Evolutionary conservation across 1,140 invertebrate species (phyloP), one percentile per base, ranked within the genome.

Genomic region (Cotesia glomerata): DNA sequence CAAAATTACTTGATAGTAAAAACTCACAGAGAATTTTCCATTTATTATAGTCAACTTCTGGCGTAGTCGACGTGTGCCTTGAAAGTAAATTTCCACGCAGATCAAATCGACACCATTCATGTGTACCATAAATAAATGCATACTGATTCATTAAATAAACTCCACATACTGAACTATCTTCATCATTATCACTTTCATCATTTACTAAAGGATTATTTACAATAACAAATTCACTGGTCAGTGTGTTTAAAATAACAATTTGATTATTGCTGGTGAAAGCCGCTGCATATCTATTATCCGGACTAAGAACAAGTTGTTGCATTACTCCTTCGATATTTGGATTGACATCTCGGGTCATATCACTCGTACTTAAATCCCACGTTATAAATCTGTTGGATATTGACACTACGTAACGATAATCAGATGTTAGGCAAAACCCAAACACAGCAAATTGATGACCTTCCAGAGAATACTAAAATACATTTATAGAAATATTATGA

Each of bases 401-500:
- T 5, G 97, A 98, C 0, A 99, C 94, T 56, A 99, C 93, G 85
- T 98, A 97, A 59, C 96, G 93, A 70, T 93, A 94, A 88, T 99
- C 97, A 0, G 95, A 93, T 0, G 96, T 98, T 8, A 98, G 85
- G 58, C 92, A 93, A 77, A 99, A 97, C 9, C 95, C 97, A 86
- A 98, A 99, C 0, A 98, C 96, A 0, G 97, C 97, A 86, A 99
- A 99, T 79, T 97, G 96, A 88, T 99, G 97, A 2, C 97, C 97
- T 89, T 99, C 98, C 51, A 99, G 84, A 0, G 97, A 99, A 82
- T 98, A 99, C 92, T 96, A 85, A 16, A 89, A 87, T 72, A 5
- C 58, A 9, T 65, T 59, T 59, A 5, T 14, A 9, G 9, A 69
- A 58, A 58, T 58, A 58, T 58, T 14, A 5, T 54, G 7, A 54